These are phyloP conservation scores for Pocillopora grandis DNA, from an alignment of 92 coral and sea anemone species.

Conservation along the genomic window DNA sequence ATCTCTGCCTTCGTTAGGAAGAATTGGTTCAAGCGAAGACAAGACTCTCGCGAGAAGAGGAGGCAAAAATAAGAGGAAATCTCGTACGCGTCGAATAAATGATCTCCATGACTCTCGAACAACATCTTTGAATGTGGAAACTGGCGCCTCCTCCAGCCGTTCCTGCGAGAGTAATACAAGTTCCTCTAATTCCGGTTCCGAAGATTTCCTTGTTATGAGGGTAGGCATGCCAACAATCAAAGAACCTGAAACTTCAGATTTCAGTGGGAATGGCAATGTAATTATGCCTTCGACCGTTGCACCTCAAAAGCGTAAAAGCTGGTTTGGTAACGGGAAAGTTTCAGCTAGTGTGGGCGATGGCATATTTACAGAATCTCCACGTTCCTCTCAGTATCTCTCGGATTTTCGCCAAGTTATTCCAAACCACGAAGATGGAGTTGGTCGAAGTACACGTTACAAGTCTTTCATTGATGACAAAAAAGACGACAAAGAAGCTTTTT, in stretches of 20 bases:
- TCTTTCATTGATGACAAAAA: neutral
- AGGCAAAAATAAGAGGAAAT: neutral
- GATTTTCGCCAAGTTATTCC: conserved; percentile 1
- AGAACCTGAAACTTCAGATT: conserved; percentile 15
- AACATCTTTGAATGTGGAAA: conserved; percentile 29
- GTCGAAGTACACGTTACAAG: conserved; percentile 2
- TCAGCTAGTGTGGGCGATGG: conserved; percentile 13
- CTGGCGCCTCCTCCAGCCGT: conserved; percentile 7
- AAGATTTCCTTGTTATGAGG: conserved; percentile 10
- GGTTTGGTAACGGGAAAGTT: conserved; percentile 24
- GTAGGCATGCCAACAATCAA: conserved; percentile 3
- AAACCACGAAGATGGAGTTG: conserved; percentile 8
- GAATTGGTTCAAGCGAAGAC: neutral
- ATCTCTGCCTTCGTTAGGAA: conserved; percentile 18
- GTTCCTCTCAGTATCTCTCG: conserved; percentile 13
- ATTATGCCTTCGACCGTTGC: neutral
- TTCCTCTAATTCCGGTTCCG: conserved; percentile 10
- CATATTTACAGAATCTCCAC: conserved; percentile 29
- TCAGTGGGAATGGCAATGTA: conserved; percentile 1
- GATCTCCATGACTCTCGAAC: conserved; percentile 1
- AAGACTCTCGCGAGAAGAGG: neutral
- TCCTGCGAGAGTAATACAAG: conserved; percentile 9
- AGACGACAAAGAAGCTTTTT: conserved; percentile 30
- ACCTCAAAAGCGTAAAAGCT: conserved; percentile 10
- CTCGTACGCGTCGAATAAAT: neutral